These are phyloP conservation scores for Lepilemur septentrionalis DNA, from an alignment of 2,797 vertebrate genomes.

Conservation along the genomic window DNA sequence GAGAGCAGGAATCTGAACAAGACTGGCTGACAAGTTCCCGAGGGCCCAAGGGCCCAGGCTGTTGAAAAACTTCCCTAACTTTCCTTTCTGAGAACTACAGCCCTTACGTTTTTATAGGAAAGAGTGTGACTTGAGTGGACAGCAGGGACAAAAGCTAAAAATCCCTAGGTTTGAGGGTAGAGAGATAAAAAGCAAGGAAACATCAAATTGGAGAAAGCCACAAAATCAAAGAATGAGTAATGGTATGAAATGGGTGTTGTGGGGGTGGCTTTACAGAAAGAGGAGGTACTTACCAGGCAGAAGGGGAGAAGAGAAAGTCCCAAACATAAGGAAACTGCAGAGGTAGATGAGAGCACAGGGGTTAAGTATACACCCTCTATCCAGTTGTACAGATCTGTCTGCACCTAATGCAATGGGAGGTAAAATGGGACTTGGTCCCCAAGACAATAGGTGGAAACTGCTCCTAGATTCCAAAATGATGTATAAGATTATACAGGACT, in stretches of 20 bases:
- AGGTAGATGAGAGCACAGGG: fast-evolving
- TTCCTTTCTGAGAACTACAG: neutral
- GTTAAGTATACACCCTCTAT: fast-evolving
- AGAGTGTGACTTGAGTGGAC: neutral
- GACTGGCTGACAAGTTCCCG: neutral
- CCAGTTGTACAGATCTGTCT: neutral
- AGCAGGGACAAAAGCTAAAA: neutral
- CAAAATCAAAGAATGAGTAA: neutral
- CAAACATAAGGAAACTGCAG: neutral
- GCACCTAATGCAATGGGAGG: neutral
- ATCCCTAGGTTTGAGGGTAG: neutral
- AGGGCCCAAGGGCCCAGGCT: neutral
- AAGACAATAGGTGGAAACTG: neutral
- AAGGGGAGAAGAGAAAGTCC: neutral
- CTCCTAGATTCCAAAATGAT: neutral
- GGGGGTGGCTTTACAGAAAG: neutral
- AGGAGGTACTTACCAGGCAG: neutral
- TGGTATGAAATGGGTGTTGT: neutral
- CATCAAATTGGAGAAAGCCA: neutral
- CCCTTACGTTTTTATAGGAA: neutral
- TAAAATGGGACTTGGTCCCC: neutral
- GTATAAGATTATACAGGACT: neutral
- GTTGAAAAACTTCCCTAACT: neutral
- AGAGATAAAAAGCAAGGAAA: neutral
- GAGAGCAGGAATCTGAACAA: neutral